A percentile compares a stretch with the other conserved stretches of the same genome.
These are phyloP conservation scores for Bathynomus jamesi DNA, from an alignment of 1,140 invertebrate genomes.

Conservation along the genomic window DNA sequence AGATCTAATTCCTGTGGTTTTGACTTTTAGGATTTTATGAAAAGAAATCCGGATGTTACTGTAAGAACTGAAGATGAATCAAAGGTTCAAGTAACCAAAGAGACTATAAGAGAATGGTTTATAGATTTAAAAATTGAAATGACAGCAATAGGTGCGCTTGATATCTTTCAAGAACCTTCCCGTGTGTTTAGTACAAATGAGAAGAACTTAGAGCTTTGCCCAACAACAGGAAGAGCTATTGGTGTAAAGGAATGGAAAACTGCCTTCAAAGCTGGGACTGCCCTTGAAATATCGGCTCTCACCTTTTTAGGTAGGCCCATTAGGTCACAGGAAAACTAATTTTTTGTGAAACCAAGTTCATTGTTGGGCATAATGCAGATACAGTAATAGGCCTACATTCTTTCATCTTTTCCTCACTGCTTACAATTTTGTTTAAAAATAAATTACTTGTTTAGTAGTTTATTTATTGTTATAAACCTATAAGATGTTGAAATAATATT, in stretches of 20 bases:
- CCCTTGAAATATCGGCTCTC: background rate
- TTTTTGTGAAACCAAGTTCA: too few relatives aligned
- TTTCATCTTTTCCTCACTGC: too few relatives aligned
- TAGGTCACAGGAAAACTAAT: too few relatives aligned
- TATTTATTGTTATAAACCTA: too few relatives aligned
- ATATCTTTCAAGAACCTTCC: background rate
- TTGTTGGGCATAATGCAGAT: too few relatives aligned
- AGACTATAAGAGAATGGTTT: background rate
- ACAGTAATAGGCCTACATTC: too few relatives aligned
- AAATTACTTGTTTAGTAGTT: too few relatives aligned
- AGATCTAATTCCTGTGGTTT: too few relatives aligned
- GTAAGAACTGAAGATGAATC: background rate
- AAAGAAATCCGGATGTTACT: background rate
- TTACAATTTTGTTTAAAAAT: too few relatives aligned
- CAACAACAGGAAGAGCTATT: background rate
- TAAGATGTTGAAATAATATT: too few relatives aligned
- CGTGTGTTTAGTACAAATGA: background rate
- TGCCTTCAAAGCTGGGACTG: background rate
- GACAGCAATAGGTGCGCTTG: background rate
- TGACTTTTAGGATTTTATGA: background rate
- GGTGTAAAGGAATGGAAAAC: background rate
- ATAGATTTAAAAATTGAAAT: background rate
- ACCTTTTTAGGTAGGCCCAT: conserved; percentile 6
- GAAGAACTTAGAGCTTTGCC: background rate
- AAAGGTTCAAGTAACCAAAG: too few relatives aligned